Percentiles rank a stretch among this genome's conserved stretches.
phyloP scores from a whole-genome alignment of 1,140 invertebrate species.

The Micrasema longulum region DNA sequence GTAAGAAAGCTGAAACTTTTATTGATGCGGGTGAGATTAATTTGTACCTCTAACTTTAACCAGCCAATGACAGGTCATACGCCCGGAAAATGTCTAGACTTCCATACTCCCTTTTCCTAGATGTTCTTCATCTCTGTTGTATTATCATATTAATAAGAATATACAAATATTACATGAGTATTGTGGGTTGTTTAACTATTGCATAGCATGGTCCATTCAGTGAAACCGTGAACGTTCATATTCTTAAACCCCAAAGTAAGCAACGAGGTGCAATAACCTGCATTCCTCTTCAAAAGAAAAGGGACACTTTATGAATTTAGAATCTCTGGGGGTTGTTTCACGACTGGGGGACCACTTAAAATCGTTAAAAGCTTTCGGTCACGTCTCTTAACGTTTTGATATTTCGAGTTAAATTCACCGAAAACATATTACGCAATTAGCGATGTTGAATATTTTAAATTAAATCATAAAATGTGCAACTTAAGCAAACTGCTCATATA shows the following conservation, averaged over 20 bases:
- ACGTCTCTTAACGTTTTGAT: constrained; percentile 48
- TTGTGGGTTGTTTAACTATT: too few relatives aligned
- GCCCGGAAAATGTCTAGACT: too few relatives aligned
- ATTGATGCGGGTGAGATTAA: too few relatives aligned
- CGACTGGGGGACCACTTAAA: constrained; percentile 25
- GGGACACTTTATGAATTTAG: constrained; percentile 48
- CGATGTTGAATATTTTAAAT: constrained; percentile 35
- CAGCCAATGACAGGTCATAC: too few relatives aligned
- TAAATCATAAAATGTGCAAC: constrained; percentile 1
- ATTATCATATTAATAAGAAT: too few relatives aligned
- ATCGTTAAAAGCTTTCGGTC: constrained; percentile 47
- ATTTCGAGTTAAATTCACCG: constrained; percentile 35
- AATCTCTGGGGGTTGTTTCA: constrained; percentile 33
- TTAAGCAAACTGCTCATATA: not conserved
- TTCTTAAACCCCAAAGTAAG: constrained; percentile 51
- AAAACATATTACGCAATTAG: constrained; percentile 40
- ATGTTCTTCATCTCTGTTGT: too few relatives aligned
- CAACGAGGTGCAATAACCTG: constrained; percentile 39
- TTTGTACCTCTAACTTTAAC: too few relatives aligned
- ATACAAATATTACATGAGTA: too few relatives aligned
- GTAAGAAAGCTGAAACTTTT: too few relatives aligned
- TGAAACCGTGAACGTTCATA: constrained; percentile 49
- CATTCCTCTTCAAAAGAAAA: not conserved
- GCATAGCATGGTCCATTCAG: constrained; percentile 37
- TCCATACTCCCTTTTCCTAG: too few relatives aligned